Evolutionary conservation across 2,888 invertebrate species (phyloP).

Genomic region (Argynnis bischoffii): DNA sequence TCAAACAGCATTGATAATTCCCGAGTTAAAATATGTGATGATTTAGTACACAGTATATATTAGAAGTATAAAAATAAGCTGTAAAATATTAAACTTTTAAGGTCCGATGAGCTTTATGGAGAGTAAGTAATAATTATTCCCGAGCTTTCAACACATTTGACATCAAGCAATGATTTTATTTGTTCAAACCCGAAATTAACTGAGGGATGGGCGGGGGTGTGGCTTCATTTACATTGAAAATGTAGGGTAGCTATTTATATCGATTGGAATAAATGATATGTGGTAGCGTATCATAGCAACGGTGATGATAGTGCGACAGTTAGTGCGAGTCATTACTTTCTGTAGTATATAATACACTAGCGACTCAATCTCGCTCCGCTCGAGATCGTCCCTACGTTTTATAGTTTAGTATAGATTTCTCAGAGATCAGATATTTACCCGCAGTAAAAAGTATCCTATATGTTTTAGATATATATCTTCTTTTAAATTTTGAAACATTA

Average conservation of each 20-base stretch:
- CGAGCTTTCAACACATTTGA: neutral
- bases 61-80: neutral
- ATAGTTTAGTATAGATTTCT: too few relatives aligned
- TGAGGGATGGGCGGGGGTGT: constrained; percentile 23
- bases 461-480: too few relatives aligned
- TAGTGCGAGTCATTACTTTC: neutral
- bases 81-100: constrained; percentile 3
- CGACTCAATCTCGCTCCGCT: too few relatives aligned
- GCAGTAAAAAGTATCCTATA: too few relatives aligned
- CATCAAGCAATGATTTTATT: constrained; percentile 22
- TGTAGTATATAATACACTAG: neutral
- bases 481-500: too few relatives aligned
- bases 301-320: neutral
- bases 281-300: constrained; percentile 7
- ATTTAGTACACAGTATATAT: too few relatives aligned
- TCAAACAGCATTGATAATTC: too few relatives aligned
- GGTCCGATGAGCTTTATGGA: constrained; percentile 1
- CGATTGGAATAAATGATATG: constrained; percentile 24
- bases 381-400: too few relatives aligned
- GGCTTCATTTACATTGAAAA: constrained; percentile 35
- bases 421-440: too few relatives aligned
- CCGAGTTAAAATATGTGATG: too few relatives aligned
- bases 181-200: constrained; percentile 31
- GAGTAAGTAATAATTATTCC: constrained; percentile 4
- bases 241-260: constrained; percentile 24